These are phyloP conservation scores for Plebejus anna DNA, from an alignment of 2,888 invertebrate genomes.

Conservation along the genomic window DNA sequence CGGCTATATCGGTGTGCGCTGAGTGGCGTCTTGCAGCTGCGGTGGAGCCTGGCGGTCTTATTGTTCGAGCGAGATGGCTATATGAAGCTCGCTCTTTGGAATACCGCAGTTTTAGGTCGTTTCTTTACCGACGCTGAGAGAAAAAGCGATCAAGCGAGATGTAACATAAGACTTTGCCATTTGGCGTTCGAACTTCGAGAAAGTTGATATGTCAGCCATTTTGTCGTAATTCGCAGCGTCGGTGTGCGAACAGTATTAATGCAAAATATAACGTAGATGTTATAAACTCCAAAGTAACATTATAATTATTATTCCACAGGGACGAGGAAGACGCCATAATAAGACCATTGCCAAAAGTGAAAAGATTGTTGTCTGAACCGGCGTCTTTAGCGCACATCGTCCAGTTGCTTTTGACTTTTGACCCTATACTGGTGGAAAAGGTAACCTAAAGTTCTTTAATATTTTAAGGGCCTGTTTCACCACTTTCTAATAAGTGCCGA, in stretches of 20 bases:
- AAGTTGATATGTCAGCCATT: no score
- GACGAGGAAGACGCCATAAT: constrained; percentile 96
- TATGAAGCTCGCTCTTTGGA: neutral
- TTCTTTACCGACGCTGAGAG: no score
- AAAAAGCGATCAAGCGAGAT: no score
- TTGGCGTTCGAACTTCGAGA: no score
- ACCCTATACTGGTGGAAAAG: constrained; percentile 97
- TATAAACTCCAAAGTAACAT: no score
- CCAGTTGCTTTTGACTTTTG: constrained; percentile 96
- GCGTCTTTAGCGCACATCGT: constrained; percentile 96
- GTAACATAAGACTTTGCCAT: no score
- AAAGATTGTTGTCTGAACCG: constrained; percentile 92
- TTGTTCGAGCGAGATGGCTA: neutral
- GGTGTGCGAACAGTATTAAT: no score
- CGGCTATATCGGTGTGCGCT: no score
- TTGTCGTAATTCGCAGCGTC: no score
- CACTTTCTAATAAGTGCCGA: no score
- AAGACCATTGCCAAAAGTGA: constrained; percentile 95
- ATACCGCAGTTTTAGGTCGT: neutral
- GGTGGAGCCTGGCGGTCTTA: neutral
- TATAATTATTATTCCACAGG: constrained; percentile 61
- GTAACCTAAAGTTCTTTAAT: constrained; percentile 41
- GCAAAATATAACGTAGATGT: no score
- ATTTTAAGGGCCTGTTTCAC: neutral
- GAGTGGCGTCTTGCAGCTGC: neutral